Percentiles rank a stretch among this genome's conserved stretches.
phyloP scores from a whole-genome alignment of 2,888 invertebrate genomes.

The Leptopterna dolabrata region DNA sequence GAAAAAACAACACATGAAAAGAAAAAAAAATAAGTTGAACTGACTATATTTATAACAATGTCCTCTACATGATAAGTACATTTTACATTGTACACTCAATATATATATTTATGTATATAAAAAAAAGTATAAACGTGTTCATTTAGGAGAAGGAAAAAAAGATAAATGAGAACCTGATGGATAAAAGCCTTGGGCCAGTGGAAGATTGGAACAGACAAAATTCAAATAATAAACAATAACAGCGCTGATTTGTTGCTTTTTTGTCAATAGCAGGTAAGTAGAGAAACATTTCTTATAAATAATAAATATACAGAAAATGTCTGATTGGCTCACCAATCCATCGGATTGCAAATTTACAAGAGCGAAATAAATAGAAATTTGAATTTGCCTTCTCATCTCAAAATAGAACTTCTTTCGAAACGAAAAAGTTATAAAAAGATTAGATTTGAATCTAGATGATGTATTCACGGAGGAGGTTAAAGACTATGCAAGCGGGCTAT shows the following conservation, averaged over 20 bases:
- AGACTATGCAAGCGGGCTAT: constrained; percentile 59
- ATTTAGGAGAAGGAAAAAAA: constrained; percentile 49
- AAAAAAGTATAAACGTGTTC: constrained; percentile 60
- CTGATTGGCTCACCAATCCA: neutral
- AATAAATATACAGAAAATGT: constrained; percentile 37
- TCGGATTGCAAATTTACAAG: constrained; percentile 26
- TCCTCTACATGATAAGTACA: constrained; percentile 61
- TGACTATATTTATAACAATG: constrained; percentile 61
- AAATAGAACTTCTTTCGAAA: constrained; percentile 5
- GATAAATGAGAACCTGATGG: constrained; percentile 39
- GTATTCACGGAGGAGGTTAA: constrained; percentile 52
- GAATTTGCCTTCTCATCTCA: constrained; percentile 9
- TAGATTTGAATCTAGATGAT: constrained; percentile 35
- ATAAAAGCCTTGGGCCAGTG: constrained; percentile 45
- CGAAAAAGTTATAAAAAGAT: constrained; percentile 28
- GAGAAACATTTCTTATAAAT: constrained; percentile 12
- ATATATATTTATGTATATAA: constrained; percentile 59
- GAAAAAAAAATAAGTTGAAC: constrained; percentile 55
- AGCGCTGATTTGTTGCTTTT: neutral
- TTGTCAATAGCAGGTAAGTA: neutral
- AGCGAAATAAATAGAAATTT: neutral
- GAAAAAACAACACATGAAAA: neutral
- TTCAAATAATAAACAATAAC: neutral
- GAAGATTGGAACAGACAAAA: constrained; percentile 47
- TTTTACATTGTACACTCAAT: constrained; percentile 60